Conservation (phyloP, 2,797 vertebrate genomes). For the Sebastes vulpes region DNA sequence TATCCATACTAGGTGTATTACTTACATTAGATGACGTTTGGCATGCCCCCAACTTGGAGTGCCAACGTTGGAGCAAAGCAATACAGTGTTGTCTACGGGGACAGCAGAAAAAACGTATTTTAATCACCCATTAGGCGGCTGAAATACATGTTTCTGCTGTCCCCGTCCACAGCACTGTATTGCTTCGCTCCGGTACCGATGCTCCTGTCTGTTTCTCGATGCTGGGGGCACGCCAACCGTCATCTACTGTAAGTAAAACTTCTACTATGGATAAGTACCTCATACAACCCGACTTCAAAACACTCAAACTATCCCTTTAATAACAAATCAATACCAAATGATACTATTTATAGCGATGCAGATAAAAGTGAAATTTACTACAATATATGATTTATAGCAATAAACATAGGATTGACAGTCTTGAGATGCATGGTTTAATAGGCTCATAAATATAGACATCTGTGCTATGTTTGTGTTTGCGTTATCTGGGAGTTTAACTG, state of each 20-base stretch:
- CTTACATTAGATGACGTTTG: no score
- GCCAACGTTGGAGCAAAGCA: no score
- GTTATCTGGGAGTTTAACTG: constrained; percentile 57
- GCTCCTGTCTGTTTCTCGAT: not conserved
- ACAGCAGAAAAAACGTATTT: no score
- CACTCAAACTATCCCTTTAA: not conserved
- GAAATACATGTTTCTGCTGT: not conserved
- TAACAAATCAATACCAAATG: constrained; percentile 24
- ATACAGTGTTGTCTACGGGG: no score
- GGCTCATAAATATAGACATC: constrained; percentile 63
- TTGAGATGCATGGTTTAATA: constrained; percentile 26
- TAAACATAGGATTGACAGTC: constrained; percentile 29
- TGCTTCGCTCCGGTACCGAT: not conserved
- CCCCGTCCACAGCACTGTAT: not conserved
- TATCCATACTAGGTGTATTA: no score
- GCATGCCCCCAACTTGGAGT: no score
- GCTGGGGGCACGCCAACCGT: no score
- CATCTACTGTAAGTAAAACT: not conserved
- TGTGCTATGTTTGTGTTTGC: constrained; percentile 46
- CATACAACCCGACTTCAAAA: not conserved
- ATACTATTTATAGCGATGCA: not conserved
- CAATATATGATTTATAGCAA: constrained; percentile 16
- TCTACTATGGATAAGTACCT: no score
- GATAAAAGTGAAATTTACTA: constrained; percentile 10
- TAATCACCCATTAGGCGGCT: not conserved